Conservation (phyloP, 2,888 invertebrate genomes). For the Zelleria hepariella region DNA sequence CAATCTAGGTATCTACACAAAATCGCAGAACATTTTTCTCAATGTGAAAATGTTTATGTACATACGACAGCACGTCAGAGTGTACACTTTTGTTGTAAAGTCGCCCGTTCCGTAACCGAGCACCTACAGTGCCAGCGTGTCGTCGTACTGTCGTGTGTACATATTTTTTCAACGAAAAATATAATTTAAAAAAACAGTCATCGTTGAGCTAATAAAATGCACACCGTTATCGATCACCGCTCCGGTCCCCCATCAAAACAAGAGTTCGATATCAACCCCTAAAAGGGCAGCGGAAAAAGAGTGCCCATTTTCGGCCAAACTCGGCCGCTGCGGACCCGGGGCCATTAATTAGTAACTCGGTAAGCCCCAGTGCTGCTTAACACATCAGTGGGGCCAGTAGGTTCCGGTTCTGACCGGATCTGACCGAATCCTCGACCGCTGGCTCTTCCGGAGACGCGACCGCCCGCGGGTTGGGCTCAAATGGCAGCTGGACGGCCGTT, state of each 20-base stretch:
- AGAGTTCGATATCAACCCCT: background rate
- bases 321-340: constrained; percentile 36
- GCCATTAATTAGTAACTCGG: constrained; percentile 65
- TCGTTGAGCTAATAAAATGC: no score
- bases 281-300: background rate
- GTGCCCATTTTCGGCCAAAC: background rate
- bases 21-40: no score
- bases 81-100: no score
- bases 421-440: constrained; percentile 49
- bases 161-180: no score
- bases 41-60: no score
- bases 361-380: constrained; percentile 56
- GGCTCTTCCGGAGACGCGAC: constrained; percentile 60
- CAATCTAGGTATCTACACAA: no score
- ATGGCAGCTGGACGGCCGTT: background rate
- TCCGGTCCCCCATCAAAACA: background rate
- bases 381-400: constrained; percentile 53
- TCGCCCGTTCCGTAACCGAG: no score
- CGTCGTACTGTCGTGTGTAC: no score
- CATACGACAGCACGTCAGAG: no score
- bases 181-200: no score
- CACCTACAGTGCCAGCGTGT: no score
- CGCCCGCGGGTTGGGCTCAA: constrained; percentile 13
- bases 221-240: background rate
- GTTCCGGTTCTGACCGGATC: constrained; percentile 63